A percentile compares a stretch with the other conserved stretches of the same genome.
Evolutionary conservation across 2,888 invertebrate genomes (phyloP).

Genomic region (Apodemia zela): DNA sequence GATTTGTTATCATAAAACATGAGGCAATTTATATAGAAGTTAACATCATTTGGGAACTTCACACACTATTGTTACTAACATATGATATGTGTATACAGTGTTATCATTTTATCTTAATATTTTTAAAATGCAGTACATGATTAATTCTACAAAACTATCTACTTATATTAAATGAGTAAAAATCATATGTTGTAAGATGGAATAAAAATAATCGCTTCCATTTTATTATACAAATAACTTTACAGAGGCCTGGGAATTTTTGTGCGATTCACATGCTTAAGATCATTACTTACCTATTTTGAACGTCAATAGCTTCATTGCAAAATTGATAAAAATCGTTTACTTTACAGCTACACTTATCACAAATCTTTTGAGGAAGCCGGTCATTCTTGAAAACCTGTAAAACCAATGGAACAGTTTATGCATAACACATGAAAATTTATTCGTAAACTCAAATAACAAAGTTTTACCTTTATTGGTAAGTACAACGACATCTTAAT

Average conservation of each 20-base stretch:
- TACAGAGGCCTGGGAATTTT: constrained; percentile 11
- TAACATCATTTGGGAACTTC: background rate
- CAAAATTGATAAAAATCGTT: constrained; percentile 87
- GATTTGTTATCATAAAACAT: background rate
- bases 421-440: constrained; percentile 19
- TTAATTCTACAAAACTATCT: background rate
- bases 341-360: constrained; percentile 85
- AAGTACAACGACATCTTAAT: constrained; percentile 86
- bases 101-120: background rate
- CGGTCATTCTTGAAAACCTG: constrained; percentile 77
- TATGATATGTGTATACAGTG: background rate
- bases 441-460: constrained; percentile 16
- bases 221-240: too few relatives aligned
- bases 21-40: background rate
- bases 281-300: constrained; percentile 73
- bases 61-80: background rate
- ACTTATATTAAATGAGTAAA: background rate
- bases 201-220: background rate
- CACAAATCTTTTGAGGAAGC: constrained; percentile 86
- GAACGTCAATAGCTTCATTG: constrained; percentile 84
- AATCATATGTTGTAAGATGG: too few relatives aligned
- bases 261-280: background rate
- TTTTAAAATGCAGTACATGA: background rate
- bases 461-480: constrained; percentile 83
- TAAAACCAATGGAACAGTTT: constrained; percentile 23